Evolutionary conservation across 2,797 vertebrate genomes (phyloP).

Genomic region (Diplodus sargus): DNA sequence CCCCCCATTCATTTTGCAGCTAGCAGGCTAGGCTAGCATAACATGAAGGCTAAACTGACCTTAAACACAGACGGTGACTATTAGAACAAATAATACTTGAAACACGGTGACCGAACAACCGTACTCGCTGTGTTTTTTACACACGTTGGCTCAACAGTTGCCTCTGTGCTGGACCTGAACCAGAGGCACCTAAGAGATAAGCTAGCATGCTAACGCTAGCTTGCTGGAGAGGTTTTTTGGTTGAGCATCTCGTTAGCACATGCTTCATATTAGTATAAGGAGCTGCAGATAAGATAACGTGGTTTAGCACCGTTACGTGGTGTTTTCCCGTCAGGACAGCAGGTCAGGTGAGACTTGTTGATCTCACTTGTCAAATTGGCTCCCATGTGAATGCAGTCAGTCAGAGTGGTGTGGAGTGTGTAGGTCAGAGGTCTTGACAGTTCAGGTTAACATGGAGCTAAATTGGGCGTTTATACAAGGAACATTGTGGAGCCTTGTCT

Average conservation of each 20-base stretch:
- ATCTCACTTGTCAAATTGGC: conserved; percentile 21
- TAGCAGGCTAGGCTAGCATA: conserved; percentile 65
- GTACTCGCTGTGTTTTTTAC: neutral
- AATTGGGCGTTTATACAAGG: neutral
- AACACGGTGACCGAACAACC: neutral
- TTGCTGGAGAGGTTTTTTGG: conserved; percentile 38
- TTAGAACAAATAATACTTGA: neutral
- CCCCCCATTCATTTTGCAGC: conserved; percentile 76
- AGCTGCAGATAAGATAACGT: neutral
- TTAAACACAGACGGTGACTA: conserved; percentile 35
- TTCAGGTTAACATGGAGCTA: conserved; percentile 10
- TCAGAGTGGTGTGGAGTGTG: neutral
- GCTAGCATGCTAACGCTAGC: conserved; percentile 72
- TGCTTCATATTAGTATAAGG: conserved; percentile 72
- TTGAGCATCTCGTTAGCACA: conserved; percentile 68
- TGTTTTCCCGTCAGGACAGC: neutral
- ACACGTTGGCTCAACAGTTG: too few species aligned
- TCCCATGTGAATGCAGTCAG: conserved; percentile 12
- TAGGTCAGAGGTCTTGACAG: conserved; percentile 18
- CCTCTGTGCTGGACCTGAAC: neutral
- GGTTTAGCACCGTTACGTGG: conserved; percentile 9
- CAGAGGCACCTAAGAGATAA: conserved; percentile 4
- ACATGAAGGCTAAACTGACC: conserved; percentile 62
- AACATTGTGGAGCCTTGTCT: neutral
- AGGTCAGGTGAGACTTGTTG: conserved; percentile 53